Conservation (phyloP, 2,888 invertebrate species). For the Eulithis testata region DNA sequence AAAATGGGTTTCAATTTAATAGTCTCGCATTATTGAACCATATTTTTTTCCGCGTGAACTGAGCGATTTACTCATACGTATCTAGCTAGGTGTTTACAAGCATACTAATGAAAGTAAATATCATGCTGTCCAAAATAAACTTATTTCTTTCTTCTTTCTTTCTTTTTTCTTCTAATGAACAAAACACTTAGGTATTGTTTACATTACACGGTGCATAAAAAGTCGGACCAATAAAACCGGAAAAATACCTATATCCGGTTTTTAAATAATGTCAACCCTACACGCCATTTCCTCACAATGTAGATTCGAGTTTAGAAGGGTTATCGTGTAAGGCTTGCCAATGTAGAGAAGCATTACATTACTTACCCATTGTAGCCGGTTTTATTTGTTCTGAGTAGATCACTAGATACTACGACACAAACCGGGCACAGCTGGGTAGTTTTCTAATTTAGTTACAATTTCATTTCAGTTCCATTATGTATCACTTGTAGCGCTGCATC, state of each 20-base stretch:
- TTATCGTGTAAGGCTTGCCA: constrained; percentile 24
- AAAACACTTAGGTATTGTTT: too few species aligned
- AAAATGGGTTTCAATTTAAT: background rate
- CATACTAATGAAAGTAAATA: too few species aligned
- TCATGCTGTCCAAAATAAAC: too few species aligned
- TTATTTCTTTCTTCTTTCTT: too few species aligned
- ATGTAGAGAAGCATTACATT: constrained; percentile 1
- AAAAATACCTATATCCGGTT: background rate
- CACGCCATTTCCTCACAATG: constrained; percentile 22
- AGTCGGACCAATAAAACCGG: background rate
- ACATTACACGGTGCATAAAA: too few species aligned
- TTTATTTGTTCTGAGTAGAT: constrained; percentile 7
- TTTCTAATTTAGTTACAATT: background rate
- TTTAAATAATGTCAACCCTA: background rate
- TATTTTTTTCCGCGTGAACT: constrained; percentile 1
- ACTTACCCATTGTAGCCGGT: background rate
- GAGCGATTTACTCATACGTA: background rate
- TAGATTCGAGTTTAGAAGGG: constrained; percentile 30
- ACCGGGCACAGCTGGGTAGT: background rate
- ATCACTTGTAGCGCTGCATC: too few species aligned
- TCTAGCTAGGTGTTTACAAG: too few species aligned
- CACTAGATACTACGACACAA: too few species aligned
- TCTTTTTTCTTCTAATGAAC: too few species aligned
- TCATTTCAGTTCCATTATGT: background rate
- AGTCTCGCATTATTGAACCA: background rate